phyloP scores from a whole-genome alignment of 1,140 invertebrate genomes.

The Kradibia gibbosae region DNA sequence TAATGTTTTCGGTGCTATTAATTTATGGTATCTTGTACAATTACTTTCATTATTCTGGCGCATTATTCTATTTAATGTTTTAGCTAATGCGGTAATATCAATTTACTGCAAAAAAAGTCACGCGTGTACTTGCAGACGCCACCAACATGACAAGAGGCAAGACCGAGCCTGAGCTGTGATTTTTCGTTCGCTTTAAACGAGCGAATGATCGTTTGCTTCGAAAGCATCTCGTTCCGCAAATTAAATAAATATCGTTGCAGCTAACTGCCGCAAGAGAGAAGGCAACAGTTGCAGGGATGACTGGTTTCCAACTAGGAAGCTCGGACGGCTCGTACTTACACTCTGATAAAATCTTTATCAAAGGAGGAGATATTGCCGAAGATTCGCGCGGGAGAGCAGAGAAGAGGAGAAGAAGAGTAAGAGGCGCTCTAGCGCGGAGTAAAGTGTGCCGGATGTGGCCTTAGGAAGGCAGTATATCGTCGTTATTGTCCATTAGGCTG shows the following conservation, averaged over 20 bases:
- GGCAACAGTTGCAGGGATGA: neutral
- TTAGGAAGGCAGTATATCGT: conserved; percentile 61
- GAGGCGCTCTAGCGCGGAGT: neutral
- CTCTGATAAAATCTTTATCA: conserved; percentile 4
- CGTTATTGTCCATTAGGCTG: conserved; percentile 68
- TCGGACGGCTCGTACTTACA: too few relatives aligned
- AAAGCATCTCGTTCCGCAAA: neutral
- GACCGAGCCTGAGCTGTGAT: too few relatives aligned
- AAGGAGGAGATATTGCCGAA: neutral
- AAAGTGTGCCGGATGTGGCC: neutral
- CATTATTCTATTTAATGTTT: neutral
- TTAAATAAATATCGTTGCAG: neutral
- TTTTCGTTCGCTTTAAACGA: neutral
- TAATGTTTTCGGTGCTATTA: neutral
- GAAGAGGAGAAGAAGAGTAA: conserved; percentile 43
- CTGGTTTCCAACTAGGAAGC: neutral
- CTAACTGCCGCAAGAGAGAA: neutral
- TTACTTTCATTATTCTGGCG: neutral
- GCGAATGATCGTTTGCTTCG: neutral
- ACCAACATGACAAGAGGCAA: too few relatives aligned
- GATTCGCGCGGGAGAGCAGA: neutral
- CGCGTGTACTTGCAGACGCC: too few relatives aligned
- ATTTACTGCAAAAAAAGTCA: too few relatives aligned
- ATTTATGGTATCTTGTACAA: neutral
- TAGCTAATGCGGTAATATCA: too few relatives aligned